phyloP scores from a whole-genome alignment of 2,888 invertebrate genomes.

The Amphipoea oculea region DNA sequence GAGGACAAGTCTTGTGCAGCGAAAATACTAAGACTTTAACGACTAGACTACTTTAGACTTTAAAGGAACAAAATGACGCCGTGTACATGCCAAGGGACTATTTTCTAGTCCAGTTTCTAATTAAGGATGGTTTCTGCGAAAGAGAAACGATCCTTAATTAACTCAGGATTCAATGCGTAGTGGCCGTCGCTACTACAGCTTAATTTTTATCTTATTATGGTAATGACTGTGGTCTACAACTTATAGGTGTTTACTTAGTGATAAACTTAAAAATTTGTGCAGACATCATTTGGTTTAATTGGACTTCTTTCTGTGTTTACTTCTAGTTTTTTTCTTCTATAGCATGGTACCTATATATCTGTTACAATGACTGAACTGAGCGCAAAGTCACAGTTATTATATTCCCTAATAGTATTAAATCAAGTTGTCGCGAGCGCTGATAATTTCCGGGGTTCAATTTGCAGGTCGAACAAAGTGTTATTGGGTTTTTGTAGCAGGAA shows the following conservation, averaged over 20 bases:
- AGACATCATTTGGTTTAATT: background rate
- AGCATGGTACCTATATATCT: background rate
- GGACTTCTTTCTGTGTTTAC: background rate
- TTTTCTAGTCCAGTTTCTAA: constrained; percentile 3
- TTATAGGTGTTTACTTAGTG: too few relatives aligned
- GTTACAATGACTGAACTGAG: too few relatives aligned
- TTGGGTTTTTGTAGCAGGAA: background rate
- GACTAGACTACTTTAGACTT: background rate
- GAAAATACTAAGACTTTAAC: background rate
- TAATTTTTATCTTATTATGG: background rate
- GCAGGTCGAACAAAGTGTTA: background rate
- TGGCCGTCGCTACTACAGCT: background rate
- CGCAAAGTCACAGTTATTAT: background rate
- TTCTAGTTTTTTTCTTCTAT: background rate
- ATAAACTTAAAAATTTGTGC: too few relatives aligned
- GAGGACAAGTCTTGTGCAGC: background rate
- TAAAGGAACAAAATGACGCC: background rate
- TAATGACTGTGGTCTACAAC: too few relatives aligned
- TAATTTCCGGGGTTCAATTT: background rate
- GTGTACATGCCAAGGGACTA: background rate
- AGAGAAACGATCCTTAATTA: constrained; percentile 11
- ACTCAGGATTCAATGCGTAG: constrained; percentile 2
- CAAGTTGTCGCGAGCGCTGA: background rate
- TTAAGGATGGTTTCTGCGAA: constrained; percentile 4
- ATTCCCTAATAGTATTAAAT: background rate